Percentiles rank a stretch among this genome's conserved stretches.
Evolutionary conservation across 1,140 invertebrate genomes (phyloP).

Genomic region (Halesus radiatus): DNA sequence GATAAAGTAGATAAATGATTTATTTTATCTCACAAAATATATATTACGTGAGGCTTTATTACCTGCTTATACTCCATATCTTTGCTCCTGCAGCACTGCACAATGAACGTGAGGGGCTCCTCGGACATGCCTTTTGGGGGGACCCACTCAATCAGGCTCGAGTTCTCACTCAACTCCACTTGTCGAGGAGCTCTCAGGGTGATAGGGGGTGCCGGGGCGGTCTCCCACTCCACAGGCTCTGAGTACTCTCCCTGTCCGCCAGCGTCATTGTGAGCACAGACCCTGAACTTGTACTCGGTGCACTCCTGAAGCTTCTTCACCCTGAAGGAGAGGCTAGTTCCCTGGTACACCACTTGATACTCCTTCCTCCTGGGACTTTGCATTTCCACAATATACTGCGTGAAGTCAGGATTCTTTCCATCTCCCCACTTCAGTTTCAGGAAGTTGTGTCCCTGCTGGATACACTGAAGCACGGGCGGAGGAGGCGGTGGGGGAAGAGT

Average conservation of each 20-base stretch:
- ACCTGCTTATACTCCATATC: slow-evolving; percentile 76
- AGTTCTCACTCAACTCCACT: slow-evolving; percentile 64
- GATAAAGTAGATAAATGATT: too few relatives aligned
- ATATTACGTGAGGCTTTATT: slow-evolving; percentile 25
- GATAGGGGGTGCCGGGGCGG: slow-evolving; percentile 83
- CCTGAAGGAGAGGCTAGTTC: slow-evolving; percentile 81
- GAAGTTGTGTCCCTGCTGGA: slow-evolving; percentile 81
- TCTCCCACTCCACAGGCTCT: slow-evolving; percentile 76
- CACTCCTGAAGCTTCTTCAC: slow-evolving; percentile 85
- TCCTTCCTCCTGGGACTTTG: slow-evolving; percentile 75
- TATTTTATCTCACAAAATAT: too few relatives aligned
- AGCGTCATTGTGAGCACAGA: slow-evolving; percentile 83
- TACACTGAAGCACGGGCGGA: slow-evolving; percentile 82
- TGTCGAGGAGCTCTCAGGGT: slow-evolving; percentile 79
- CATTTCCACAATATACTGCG: slow-evolving; percentile 86
- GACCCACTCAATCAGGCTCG: slow-evolving; percentile 72
- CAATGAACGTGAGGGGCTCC: slow-evolving; percentile 77
- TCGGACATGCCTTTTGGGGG: slow-evolving; percentile 67
- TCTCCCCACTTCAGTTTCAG: slow-evolving; percentile 90
- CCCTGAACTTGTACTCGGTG: slow-evolving; percentile 84
- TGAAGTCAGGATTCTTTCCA: slow-evolving; percentile 75
- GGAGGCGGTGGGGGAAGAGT: slow-evolving; percentile 83
- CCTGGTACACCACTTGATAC: slow-evolving; percentile 84
- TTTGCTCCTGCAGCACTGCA: slow-evolving; percentile 75
- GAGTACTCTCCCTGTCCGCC: slow-evolving; percentile 87